phyloP scores from a whole-genome alignment of 2,113 vertebrate species.

The Heloderma charlesbogerti region DNA sequence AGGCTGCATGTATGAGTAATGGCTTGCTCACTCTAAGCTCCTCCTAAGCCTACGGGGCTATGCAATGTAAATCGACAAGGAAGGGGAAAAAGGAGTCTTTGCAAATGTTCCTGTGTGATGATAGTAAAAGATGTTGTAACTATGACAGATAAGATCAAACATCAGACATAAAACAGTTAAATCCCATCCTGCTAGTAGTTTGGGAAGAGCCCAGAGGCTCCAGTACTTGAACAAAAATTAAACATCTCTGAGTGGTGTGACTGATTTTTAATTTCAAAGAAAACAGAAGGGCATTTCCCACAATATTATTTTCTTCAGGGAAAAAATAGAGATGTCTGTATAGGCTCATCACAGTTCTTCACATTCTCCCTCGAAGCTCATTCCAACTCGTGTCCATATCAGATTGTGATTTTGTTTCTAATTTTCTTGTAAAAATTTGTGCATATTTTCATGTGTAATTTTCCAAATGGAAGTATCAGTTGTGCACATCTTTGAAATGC shows the following conservation, averaged over 20 bases:
- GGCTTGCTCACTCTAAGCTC: background rate
- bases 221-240: background rate
- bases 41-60: accelerated
- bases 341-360: no score
- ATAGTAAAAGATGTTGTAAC: background rate
- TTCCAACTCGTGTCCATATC: no score
- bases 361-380: no score
- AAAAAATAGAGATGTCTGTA: no score
- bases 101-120: accelerated
- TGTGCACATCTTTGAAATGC: no score
- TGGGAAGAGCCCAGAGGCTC: background rate
- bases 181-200: background rate
- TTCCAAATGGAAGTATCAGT: no score
- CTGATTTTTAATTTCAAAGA: background rate
- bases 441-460: no score
- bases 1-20: accelerated
- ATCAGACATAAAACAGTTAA: background rate
- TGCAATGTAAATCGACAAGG: background rate
- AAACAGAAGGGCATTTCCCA: no score
- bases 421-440: no score
- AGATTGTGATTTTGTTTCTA: no score
- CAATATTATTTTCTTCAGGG: background rate
- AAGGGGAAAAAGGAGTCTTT: background rate
- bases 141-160: slow-evolving; percentile 25
- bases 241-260: background rate